Base-by-base conservation (phyloP, 2,888 invertebrate species). In the Pseudococcus jackbeardsleyi region DNA sequence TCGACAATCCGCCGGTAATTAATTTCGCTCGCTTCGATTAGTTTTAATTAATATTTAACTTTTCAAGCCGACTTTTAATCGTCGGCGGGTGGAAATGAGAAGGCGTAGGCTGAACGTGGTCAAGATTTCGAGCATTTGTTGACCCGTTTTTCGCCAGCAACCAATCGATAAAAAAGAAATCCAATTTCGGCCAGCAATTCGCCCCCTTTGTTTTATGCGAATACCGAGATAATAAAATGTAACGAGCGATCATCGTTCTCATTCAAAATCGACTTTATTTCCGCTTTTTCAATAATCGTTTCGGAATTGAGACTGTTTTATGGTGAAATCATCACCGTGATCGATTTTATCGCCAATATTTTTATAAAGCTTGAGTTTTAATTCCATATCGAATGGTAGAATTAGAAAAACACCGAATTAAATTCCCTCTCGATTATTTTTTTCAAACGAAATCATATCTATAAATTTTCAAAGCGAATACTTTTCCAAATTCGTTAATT, bases 151-250 rank as follows among this genome's bases (percentile, higher is more conserved):
- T 82, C 19, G 4, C 5, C 0, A 54, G 54, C n/a, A 12, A 6
- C 77, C 33, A 82, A 82, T 82, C 79, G 17, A 82, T 82, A 82
- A 8, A 82, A 79, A 82, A 79, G 79, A 82, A 82, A 82, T 82
- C 46, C 79, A 82, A 82, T 77, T 77, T 42, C 77, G 42, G 19
- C 79, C 0, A 42, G 7, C 42, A 82, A 19, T 82, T 82, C 19
- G 9, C 22, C 64, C 42, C 19, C 4, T 82, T 82, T 82, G 46
- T 82, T 82, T 82, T 46, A 46, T 39, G n/a, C 79, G 46, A 19
- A 82, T 82, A 46, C 46, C 11, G 72, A 15, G 79, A 82, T 46
- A 82, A 82, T 82, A 82, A 82, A 82, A 42, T 22, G n/a, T n/a
- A 42, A 82, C 79, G 79, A 82, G 46, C 26, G 64, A 9, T 12